Conservation (phyloP, 2,888 invertebrate species). For the Hypercompe scribonia region DNA sequence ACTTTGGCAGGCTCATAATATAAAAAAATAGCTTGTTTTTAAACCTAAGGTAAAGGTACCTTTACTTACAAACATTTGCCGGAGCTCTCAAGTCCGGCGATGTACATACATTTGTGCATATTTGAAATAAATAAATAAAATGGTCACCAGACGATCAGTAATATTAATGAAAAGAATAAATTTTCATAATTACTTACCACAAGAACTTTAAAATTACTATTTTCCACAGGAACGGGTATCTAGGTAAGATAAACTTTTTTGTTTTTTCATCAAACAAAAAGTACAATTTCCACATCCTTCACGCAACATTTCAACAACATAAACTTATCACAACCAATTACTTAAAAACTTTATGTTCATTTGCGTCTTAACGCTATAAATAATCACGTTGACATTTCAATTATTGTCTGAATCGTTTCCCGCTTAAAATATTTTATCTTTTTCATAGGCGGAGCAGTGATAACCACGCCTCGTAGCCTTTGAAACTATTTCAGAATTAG, state of each 20-base stretch:
- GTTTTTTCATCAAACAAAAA: constrained; percentile 39
- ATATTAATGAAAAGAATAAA: neutral
- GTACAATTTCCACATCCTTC: constrained; percentile 68
- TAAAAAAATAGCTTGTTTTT: no score
- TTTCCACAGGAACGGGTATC: neutral
- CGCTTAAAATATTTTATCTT: constrained; percentile 62
- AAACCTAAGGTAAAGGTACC: no score
- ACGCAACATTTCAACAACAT: constrained; percentile 61
- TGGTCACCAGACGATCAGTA: neutral
- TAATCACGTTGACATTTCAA: constrained; percentile 83
- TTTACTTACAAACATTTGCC: no score
- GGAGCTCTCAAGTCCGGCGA: no score
- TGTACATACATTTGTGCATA: no score
- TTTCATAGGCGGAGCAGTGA: constrained; percentile 62
- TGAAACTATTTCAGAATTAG: constrained; percentile 61
- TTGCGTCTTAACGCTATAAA: constrained; percentile 77
- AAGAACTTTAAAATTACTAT: neutral
- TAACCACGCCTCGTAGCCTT: constrained; percentile 72
- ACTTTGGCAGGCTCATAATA: no score
- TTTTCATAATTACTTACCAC: neutral
- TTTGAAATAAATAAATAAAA: neutral
- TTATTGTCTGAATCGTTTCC: constrained; percentile 79
- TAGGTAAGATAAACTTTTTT: neutral
- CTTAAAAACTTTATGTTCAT: constrained; percentile 77
- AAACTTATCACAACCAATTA: constrained; percentile 84